A percentile compares a stretch with the other conserved stretches of the same genome.
Conservation (phyloP, 1,140 invertebrate genomes). For the Pseudomyrmex flavicornis region DNA sequence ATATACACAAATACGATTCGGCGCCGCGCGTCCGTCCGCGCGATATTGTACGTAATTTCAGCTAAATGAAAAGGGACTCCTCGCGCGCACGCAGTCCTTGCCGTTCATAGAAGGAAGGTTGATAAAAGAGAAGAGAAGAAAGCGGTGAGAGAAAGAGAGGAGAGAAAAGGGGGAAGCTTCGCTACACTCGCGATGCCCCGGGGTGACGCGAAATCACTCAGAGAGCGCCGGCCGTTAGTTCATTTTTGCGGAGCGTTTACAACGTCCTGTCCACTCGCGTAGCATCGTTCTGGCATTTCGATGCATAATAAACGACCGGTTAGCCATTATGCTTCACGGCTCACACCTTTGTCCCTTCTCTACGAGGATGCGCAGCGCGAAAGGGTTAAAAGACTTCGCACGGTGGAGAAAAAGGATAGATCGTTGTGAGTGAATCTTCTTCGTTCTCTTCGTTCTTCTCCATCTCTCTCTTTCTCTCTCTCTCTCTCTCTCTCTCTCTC, state of each 20-base stretch:
- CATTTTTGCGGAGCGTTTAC: constrained; percentile 84
- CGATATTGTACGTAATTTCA: constrained; percentile 61
- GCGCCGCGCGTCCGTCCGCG: constrained; percentile 14
- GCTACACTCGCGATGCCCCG: constrained; percentile 70
- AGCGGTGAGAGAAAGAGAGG: neutral
- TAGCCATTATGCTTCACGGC: constrained; percentile 78
- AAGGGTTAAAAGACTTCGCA: constrained; percentile 8
- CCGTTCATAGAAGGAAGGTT: neutral
- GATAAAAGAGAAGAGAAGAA: neutral
- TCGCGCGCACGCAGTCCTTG: constrained; percentile 22
- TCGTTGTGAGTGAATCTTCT: too few species aligned
- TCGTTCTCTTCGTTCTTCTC: neutral
- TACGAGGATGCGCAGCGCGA: constrained; percentile 8
- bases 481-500: constrained; percentile 59
- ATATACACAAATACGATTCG: constrained; percentile 38
- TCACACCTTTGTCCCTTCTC: constrained; percentile 77
- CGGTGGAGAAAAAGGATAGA: too few species aligned
- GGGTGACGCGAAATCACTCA: constrained; percentile 84
- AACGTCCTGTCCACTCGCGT: constrained; percentile 84
- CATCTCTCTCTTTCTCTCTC: constrained; percentile 52
- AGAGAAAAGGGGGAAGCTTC: constrained; percentile 20
- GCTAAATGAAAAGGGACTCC: constrained; percentile 58
- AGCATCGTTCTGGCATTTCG: constrained; percentile 85
- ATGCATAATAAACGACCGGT: constrained; percentile 85
- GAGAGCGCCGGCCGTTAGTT: constrained; percentile 81